Conservation (phyloP, 2,797 vertebrate species). For the Channa striata region DNA sequence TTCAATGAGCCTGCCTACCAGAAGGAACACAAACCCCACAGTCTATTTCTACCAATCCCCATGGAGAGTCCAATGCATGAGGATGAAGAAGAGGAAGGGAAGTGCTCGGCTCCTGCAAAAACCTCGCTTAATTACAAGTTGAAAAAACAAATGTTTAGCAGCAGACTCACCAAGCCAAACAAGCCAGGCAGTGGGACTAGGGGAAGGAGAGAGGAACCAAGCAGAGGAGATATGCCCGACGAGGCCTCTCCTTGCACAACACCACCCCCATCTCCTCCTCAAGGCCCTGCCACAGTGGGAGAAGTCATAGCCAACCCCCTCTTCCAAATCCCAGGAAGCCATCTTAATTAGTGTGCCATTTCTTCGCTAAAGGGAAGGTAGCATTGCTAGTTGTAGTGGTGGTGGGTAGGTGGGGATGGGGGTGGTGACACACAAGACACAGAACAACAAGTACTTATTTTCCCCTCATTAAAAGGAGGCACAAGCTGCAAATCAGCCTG, state of each 20-base stretch:
- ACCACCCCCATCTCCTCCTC: conserved; percentile 67
- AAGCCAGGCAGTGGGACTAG: conserved; percentile 44
- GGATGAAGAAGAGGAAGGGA: conserved; percentile 57
- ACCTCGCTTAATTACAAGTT: conserved; percentile 68
- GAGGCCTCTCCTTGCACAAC: conserved; percentile 56
- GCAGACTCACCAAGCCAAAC: conserved; percentile 66
- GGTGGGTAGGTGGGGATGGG: conserved; percentile 67
- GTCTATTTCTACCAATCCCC: conserved; percentile 59
- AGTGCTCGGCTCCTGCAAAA: conserved; percentile 57
- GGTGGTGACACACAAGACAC: conserved; percentile 71
- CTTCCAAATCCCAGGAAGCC: conserved; percentile 72
- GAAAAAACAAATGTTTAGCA: conserved; percentile 62
- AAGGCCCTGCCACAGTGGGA: conserved; percentile 64
- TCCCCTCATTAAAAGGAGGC: conserved; percentile 79
- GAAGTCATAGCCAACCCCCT: conserved; percentile 45
- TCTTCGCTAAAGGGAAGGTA: conserved; percentile 66
- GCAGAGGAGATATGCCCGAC: conserved; percentile 44
- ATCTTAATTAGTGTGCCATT: conserved; percentile 78
- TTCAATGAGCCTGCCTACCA: conserved; percentile 64
- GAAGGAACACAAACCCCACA: conserved; percentile 60
- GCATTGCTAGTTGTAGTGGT: conserved; percentile 47
- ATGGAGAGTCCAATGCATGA: conserved; percentile 55
- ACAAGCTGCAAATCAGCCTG: conserved; percentile 76
- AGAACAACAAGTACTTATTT: conserved; percentile 79
- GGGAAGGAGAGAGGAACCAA: conserved; percentile 38